Conservation (phyloP, 2,888 invertebrate genomes). For the Tetragonula carbonaria region DNA sequence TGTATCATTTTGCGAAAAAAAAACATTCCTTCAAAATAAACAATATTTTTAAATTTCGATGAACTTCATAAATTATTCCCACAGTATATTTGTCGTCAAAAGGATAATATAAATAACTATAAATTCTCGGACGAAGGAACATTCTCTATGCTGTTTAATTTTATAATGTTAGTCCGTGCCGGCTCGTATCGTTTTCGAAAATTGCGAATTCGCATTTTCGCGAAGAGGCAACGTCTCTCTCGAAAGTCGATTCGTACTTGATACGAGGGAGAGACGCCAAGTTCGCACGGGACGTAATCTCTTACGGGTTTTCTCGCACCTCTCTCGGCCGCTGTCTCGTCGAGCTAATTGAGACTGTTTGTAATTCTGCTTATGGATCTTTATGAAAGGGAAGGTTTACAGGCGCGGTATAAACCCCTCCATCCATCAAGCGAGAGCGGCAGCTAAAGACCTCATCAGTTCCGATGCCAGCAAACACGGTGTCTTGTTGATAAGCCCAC, state of each 20-base stretch:
- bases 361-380: slow-evolving; percentile 75
- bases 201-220: too few relatives aligned
- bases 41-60: too few relatives aligned
- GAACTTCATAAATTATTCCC: too few relatives aligned
- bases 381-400: slow-evolving; percentile 78
- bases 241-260: slow-evolving; percentile 39
- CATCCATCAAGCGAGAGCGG: slow-evolving; percentile 76
- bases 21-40: too few relatives aligned
- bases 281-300: slow-evolving; percentile 59
- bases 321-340: slow-evolving; percentile 40
- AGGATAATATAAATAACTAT: too few relatives aligned
- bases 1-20: too few relatives aligned
- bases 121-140: too few relatives aligned
- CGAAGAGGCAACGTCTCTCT: neutral
- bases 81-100: too few relatives aligned
- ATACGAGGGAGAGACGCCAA: slow-evolving; percentile 24
- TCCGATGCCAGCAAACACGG: slow-evolving; percentile 70
- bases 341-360: slow-evolving; percentile 75
- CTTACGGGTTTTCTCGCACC: slow-evolving; percentile 55
- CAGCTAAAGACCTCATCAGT: slow-evolving; percentile 76
- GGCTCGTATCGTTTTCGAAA: too few relatives aligned
- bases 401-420: slow-evolving; percentile 74
- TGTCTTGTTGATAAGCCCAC: slow-evolving; percentile 69
- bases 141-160: too few relatives aligned
- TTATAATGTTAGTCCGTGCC: too few relatives aligned